These are phyloP conservation scores for Neodiprion virginianus DNA, from an alignment of 1,140 invertebrate genomes.

Conservation along the genomic window DNA sequence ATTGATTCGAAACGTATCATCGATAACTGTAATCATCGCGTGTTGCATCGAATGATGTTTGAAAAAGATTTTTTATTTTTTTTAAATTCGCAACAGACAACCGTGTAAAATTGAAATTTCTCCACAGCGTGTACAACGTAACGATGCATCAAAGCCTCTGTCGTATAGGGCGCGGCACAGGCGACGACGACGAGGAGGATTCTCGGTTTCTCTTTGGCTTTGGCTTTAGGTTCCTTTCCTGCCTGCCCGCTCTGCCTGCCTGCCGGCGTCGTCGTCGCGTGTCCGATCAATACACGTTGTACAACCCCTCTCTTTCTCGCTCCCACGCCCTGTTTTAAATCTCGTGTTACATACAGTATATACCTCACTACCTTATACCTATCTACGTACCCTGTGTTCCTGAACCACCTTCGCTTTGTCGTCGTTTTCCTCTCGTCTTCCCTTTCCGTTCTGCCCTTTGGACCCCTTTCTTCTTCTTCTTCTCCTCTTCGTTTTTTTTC, in stretches of 20 bases:
- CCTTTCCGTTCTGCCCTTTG: slow-evolving; percentile 16
- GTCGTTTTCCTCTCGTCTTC: slow-evolving; percentile 21
- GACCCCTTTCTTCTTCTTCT: background rate
- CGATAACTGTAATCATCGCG: too few species aligned
- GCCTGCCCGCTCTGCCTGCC: background rate
- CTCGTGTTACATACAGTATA: background rate
- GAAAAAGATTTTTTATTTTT: too few species aligned
- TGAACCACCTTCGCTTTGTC: slow-evolving; percentile 19
- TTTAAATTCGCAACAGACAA: too few species aligned
- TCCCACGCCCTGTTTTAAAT: slow-evolving; percentile 10
- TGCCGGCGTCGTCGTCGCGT: background rate
- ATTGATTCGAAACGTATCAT: too few species aligned
- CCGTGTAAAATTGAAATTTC: too few species aligned
- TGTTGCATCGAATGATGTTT: too few species aligned
- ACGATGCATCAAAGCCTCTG: too few species aligned
- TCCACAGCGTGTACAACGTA: too few species aligned
- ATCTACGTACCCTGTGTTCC: background rate
- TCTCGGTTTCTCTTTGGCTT: background rate
- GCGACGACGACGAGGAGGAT: too few species aligned
- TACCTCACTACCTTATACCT: too few species aligned
- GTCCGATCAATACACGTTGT: slow-evolving; percentile 36
- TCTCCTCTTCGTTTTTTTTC: background rate
- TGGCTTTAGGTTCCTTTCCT: background rate
- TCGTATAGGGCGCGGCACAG: too few species aligned
- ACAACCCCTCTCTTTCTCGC: slow-evolving; percentile 31